Percentiles rank a stretch among this genome's conserved stretches.
phyloP scores from a whole-genome alignment of 2,113 vertebrate genomes.

The Triplophysa siluroides region DNA sequence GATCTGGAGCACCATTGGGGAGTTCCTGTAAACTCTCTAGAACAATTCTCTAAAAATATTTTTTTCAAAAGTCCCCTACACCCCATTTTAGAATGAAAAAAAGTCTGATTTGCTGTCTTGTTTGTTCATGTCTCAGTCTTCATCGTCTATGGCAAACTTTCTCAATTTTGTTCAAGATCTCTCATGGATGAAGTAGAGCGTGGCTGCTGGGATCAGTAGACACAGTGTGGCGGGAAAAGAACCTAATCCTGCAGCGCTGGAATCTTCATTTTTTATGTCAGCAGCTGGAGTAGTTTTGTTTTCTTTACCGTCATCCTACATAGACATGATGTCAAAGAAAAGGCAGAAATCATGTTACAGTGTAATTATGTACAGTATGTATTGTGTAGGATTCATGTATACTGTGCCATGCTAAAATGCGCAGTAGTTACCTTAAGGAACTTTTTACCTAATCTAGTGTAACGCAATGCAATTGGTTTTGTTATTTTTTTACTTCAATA shows the following conservation, averaged over 20 bases:
- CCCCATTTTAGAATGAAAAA: constrained; percentile 7
- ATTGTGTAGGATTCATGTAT: background rate
- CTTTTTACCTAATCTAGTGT: too few relatives aligned
- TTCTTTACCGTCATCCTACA: background rate
- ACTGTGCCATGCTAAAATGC: background rate
- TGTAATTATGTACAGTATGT: too few relatives aligned
- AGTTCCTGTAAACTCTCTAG: too few relatives aligned
- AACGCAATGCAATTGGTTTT: too few relatives aligned
- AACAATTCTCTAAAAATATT: too few relatives aligned
- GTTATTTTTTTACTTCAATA: too few relatives aligned
- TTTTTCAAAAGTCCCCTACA: too few relatives aligned
- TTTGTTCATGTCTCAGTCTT: constrained; percentile 20
- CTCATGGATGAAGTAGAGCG: constrained; percentile 42
- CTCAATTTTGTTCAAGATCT: constrained; percentile 33
- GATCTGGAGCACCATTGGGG: too few relatives aligned
- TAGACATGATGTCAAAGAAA: background rate
- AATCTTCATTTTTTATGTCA: too few relatives aligned
- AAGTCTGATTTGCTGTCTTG: too few relatives aligned
- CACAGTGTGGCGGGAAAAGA: background rate
- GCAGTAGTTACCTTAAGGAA: background rate
- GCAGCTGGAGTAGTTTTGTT: too few relatives aligned
- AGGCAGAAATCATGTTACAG: too few relatives aligned
- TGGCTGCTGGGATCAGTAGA: constrained; percentile 47
- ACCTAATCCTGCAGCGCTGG: background rate
- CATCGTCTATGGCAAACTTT: constrained; percentile 16